Base-by-base conservation (phyloP, 2,797 vertebrate species). In the Trichosurus vulpecula region DNA sequence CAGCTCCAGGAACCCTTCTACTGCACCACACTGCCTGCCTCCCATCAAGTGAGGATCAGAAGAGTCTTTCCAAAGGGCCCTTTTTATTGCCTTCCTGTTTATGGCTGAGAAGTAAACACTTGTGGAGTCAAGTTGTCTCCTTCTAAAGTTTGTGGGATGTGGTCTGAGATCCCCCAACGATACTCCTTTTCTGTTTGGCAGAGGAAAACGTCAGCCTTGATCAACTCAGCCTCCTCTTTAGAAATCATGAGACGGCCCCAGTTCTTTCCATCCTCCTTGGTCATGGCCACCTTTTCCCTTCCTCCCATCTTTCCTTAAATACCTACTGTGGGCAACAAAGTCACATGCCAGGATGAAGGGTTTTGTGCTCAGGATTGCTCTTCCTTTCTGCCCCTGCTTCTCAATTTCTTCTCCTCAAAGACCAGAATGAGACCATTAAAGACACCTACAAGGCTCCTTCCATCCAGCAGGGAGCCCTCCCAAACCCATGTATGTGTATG, bases 11-110 rank as follows among this genome's bases (percentile, higher is more conserved):
- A 87, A 51, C 4, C 41, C 41, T 74, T 25, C n/a, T 87, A 87
- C 74, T 47, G 3, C 9, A 27, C 41, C 22, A 51, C 74, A 47
- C 25, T 47, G 41, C 10, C 41, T 51, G 74, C 74, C 25, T 87
- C 74, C 74, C 41, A 87, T 51, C 74, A 47, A 47, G 74, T 10
- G 5, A 87, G 41, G 22, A 74, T 87, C 0, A 22, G 41, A 87
- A 87, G 74, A 87, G 25, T 51, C 74, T 87, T 51, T 87, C 41
- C 74, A 56, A 61, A 74, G 95, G 96, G 94, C 98, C 93, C 61
- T 97, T 98, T 98, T 97, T 97, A 98, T 74, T 94, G 92, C 95
- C 97, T 98, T 98, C 93, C 95, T 97, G 93, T 98, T 98, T 98
- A 97, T 97, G 97, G 96, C 52, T 97, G 92, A 97, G 97, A 97